Conservation (phyloP, 1,140 invertebrate species). For the Hirudo medicinalis region DNA sequence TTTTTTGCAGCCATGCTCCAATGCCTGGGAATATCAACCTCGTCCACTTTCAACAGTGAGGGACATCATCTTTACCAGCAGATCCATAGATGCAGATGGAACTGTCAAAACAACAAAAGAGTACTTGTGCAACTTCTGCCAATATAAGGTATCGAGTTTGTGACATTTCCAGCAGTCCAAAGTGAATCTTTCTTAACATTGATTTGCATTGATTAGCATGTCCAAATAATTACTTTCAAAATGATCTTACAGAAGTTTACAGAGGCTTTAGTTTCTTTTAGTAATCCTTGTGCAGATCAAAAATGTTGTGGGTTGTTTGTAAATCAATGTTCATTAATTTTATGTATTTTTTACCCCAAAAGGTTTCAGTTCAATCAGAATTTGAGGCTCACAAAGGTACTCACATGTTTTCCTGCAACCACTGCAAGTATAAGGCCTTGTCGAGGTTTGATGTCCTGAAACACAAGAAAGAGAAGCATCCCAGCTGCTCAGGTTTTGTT, state of each 20-base stretch:
- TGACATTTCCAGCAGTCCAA: too few relatives aligned
- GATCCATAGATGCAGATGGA: slow-evolving; percentile 14
- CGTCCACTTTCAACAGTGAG: background rate
- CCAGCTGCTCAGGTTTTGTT: background rate
- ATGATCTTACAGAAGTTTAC: too few relatives aligned
- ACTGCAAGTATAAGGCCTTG: slow-evolving; percentile 13
- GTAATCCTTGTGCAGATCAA: too few relatives aligned
- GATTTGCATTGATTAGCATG: too few relatives aligned
- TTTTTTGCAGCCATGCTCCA: background rate
- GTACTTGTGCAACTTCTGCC: slow-evolving; percentile 16
- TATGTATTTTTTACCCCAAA: background rate
- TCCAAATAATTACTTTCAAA: too few relatives aligned
- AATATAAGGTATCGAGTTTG: slow-evolving; percentile 2
- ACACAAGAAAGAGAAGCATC: slow-evolving; percentile 17
- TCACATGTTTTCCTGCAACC: slow-evolving; percentile 15
- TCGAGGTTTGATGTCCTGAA: slow-evolving; percentile 11
- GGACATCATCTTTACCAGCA: slow-evolving; percentile 9
- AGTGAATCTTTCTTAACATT: too few relatives aligned
- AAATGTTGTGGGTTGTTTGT: too few relatives aligned
- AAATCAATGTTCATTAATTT: too few relatives aligned
- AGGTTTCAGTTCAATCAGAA: slow-evolving; percentile 8
- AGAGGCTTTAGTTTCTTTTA: too few relatives aligned
- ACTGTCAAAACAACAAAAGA: slow-evolving; percentile 12
- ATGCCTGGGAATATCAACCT: background rate
- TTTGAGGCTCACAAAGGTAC: slow-evolving; percentile 2